Evolutionary conservation across 2,888 invertebrate genomes (phyloP), one percentile per base, ranked within the genome.

Genomic region (Tenthredo distinguenda): DNA sequence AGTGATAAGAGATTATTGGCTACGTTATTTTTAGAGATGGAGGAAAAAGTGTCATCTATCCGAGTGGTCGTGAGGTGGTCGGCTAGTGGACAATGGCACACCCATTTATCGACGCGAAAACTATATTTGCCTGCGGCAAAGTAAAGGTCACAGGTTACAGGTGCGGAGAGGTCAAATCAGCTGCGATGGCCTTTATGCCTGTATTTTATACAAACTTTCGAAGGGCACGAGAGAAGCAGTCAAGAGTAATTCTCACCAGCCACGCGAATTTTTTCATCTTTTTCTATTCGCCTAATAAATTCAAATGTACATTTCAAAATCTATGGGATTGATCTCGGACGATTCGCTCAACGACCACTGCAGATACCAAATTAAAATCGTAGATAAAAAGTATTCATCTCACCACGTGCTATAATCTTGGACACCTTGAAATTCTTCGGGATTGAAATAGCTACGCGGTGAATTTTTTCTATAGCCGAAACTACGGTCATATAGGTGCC

Each of bases 91-190:
- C 65, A 79, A 79, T 68, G 85, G 85, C 85, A 21, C 85, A 79
- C 85, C 85, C 85, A 85, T 85, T 74, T 85, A 85, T 85, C 85
- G 85, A 85, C 85, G 31, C 31, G 65, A 85, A 79, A 79, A 50
- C 62, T 68, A 85, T 81, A 81, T 81, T 81, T 81, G 10, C 62
- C 58, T 81, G 81, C 81, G 81, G 81, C 81, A 84, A 76, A 76
- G 62, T 31, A 84, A 72, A 68, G 84, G 71, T 72, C 37, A 72
- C 31, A 43, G 84, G 84, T 50, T 26, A 74, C 74, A 76, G 55
- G 37, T 84, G 76, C 21, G 84, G 84, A 84, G 81, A 81, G 81
- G 81, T 81, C 81, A 81, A 81, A 62, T 81, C 62, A 37, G 62
- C 12, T 37, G 77, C n/a, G 50, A 37, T 62, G 62, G 62, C 18